Percentiles rank a stretch among this genome's conserved stretches.
Conservation (phyloP, 2,888 invertebrate genomes). For the Eudemis profundana region DNA sequence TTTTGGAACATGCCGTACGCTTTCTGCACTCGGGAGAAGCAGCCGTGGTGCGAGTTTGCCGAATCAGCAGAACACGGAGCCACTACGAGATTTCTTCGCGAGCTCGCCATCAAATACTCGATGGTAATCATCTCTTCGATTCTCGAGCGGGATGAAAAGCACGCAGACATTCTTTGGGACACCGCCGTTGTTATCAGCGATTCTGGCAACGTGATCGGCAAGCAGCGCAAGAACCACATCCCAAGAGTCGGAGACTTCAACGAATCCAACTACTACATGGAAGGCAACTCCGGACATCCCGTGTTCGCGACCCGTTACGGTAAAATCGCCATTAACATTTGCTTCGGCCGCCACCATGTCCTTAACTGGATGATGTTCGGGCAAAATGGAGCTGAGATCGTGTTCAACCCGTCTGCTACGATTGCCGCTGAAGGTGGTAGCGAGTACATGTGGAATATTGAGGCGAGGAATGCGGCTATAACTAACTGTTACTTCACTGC, state of each 20-base stretch:
- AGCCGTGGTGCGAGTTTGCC: constrained; percentile 99
- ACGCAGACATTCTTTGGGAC: constrained; percentile 97
- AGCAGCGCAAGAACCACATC: constrained; percentile 99
- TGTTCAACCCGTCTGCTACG: constrained; percentile 99
- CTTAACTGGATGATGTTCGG: constrained; percentile 99
- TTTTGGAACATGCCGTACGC: constrained; percentile 99
- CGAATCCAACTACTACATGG: constrained; percentile 99
- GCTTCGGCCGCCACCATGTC: constrained; percentile 99
- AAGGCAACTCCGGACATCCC: constrained; percentile 97
- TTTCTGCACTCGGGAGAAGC: constrained; percentile 98
- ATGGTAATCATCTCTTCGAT: constrained; percentile 99
- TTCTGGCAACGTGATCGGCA: constrained; percentile 95
- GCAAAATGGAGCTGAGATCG: constrained; percentile 98
- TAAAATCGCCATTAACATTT: constrained; percentile 97
- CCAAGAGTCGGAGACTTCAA: constrained; percentile 99
- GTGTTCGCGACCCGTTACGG: constrained; percentile 96
- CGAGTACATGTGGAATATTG: constrained; percentile 98
- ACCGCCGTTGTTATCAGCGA: constrained; percentile 97
- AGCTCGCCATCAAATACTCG: constrained; percentile 92
- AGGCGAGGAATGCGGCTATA: constrained; percentile 98
- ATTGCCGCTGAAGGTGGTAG: constrained; percentile 88
- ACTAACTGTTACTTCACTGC: constrained; percentile 98
- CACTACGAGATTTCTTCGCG: constrained; percentile 92
- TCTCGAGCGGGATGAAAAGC: constrained; percentile 94
- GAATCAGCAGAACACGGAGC: constrained; percentile 96